Conservation (phyloP, 1,140 invertebrate genomes). For the Drosophila prosaltans region DNA sequence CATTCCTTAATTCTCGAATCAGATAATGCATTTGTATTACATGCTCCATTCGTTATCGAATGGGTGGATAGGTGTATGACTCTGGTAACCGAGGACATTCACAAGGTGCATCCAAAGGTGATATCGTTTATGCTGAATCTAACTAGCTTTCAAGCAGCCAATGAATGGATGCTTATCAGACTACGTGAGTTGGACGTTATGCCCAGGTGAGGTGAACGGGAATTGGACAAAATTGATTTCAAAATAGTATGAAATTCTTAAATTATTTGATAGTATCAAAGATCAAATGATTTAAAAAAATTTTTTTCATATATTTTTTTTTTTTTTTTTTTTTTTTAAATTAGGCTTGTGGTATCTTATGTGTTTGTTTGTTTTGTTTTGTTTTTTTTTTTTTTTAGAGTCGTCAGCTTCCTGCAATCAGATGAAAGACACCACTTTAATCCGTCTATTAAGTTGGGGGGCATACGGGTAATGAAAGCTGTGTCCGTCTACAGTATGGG, state of each 20-base stretch:
- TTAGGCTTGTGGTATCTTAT: too few species aligned
- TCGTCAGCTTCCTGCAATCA: conserved; percentile 51
- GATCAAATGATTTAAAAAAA: too few species aligned
- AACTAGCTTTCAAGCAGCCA: conserved; percentile 67
- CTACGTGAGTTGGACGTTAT: conserved; percentile 64
- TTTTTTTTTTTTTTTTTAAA: too few species aligned
- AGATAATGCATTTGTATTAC: conserved; percentile 68
- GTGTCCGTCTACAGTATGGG: conserved; percentile 85
- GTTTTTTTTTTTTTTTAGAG: conserved; percentile 37
- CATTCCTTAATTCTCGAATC: background rate
- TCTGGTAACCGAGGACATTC: conserved; percentile 54
- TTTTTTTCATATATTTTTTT: too few species aligned
- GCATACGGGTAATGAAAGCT: conserved; percentile 85
- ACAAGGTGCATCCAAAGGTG: conserved; percentile 70
- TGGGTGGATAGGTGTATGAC: conserved; percentile 74
- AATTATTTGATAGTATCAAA: too few species aligned
- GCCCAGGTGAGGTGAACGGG: conserved; percentile 48
- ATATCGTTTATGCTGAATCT: conserved; percentile 82
- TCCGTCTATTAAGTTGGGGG: conserved; percentile 86
- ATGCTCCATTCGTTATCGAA: conserved; percentile 63
- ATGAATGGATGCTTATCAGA: conserved; percentile 73
- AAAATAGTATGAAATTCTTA: too few species aligned
- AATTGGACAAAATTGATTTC: too few species aligned
- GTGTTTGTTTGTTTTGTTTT: background rate
- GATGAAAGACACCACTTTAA: conserved; percentile 44